These are phyloP conservation scores for Halcyon smyrnensis DNA, from an alignment of 2,797 vertebrate species.

Conservation along the genomic window DNA sequence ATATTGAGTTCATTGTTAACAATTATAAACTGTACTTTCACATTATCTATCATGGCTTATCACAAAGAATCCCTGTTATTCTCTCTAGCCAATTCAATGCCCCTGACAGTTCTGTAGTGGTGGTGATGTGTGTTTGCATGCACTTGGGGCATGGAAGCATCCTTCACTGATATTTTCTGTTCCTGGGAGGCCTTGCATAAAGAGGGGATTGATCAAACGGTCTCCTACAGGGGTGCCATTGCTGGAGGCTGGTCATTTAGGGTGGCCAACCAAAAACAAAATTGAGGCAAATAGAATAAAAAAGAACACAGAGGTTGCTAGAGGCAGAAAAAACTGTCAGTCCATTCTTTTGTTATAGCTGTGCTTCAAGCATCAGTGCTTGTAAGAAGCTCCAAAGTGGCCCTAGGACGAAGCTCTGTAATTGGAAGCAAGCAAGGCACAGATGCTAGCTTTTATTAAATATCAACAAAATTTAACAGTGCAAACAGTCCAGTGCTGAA, in stretches of 20 bases:
- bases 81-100: neutral
- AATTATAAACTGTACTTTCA: slow-evolving; percentile 45
- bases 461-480: slow-evolving; percentile 62
- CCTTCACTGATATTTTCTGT: neutral
- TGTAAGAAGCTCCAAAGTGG: slow-evolving; percentile 38
- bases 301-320: slow-evolving; percentile 44
- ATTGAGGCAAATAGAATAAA: slow-evolving; percentile 67
- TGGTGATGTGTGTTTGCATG: neutral
- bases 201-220: neutral
- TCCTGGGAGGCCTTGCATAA: neutral
- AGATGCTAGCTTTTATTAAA: slow-evolving; percentile 75
- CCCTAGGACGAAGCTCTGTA: slow-evolving; percentile 45
- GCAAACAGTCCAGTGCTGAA: neutral
- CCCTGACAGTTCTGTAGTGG: neutral
- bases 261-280: slow-evolving; percentile 49
- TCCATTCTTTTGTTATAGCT: slow-evolving; percentile 51
- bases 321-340: slow-evolving; percentile 57
- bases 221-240: neutral
- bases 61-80: neutral
- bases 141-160: neutral
- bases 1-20: slow-evolving; percentile 53
- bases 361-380: slow-evolving; percentile 47
- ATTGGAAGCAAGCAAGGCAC: slow-evolving; percentile 55
- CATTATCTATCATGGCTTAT: slow-evolving; percentile 9
- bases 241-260: slow-evolving; percentile 55